Base-by-base conservation (phyloP, 2,797 vertebrate species). In the Natrix natrix region DNA sequence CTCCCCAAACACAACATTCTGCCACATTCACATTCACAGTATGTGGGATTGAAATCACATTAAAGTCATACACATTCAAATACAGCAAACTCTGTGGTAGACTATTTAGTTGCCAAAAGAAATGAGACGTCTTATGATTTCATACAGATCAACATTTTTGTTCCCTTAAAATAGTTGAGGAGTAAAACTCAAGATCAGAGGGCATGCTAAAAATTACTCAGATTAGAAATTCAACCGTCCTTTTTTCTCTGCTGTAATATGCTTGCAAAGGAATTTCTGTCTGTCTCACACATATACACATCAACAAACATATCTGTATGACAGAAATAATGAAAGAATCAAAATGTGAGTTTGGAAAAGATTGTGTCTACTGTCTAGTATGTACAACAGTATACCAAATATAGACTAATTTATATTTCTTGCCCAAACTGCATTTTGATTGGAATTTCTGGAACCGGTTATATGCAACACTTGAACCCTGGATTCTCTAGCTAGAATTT, bases 121-220 rank as follows among this genome's bases (percentile, higher is more conserved):
- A 91, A 94, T 37, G 89, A 90, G 59, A 93, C 94, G 92, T 91
- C 61, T 0, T 7, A 87, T 8, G 94, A 91, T 86, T 96, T 92
- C 66, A 63, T 90, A 11, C 22, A 92, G 52, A 91, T 86, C 26
- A 17, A 14, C 43, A 55, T 37, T 55, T 63, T 56, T 89, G 48
- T 94, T 94, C 88, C 90, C 37, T 48, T 0, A 5, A 2, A 0
- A 55, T 59, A 0, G 87, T 1, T 96, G 94, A 94, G 91, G 93
- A 74, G 93, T 24, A 92, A 91, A 94, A 94, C 11, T 0, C 0
- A 48, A 92, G 94, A 48, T 0, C 1, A 60, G 93, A 95, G 93
- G 17, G 22, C 94, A 96, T 92, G 22, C 92, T 69, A 89, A 89
- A 48, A 37, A 48, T 43, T 74, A 88, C n/a, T 92, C 63, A 66